phyloP scores from a whole-genome alignment of 2,888 invertebrate species.

The Phymatocera aterrima region DNA sequence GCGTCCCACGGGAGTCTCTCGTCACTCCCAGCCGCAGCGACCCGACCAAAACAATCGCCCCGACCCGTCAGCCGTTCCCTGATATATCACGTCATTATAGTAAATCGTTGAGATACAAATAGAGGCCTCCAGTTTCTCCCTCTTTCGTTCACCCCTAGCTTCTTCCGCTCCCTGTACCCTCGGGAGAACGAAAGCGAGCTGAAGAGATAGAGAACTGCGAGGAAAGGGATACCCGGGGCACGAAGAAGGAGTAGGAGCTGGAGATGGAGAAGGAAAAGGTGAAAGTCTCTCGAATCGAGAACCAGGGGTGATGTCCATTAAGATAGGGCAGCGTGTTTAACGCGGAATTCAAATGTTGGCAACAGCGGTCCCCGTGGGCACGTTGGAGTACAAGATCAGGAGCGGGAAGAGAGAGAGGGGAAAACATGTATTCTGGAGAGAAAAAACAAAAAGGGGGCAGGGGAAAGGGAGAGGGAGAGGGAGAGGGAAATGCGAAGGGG shows the following conservation, averaged over 20 bases:
- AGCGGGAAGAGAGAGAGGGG: constrained; percentile 23
- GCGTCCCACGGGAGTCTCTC: constrained; percentile 44
- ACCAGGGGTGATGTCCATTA: constrained; percentile 65
- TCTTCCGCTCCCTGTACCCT: not conserved
- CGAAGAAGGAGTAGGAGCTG: not conserved
- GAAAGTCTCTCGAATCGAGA: constrained; percentile 47
- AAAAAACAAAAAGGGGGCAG: not conserved
- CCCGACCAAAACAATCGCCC: constrained; percentile 47
- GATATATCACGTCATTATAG: constrained; percentile 49
- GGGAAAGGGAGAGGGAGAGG: not conserved
- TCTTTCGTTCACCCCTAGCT: not conserved
- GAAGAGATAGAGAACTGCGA: not conserved
- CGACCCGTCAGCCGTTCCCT: constrained; percentile 46
- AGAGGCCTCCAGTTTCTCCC: constrained; percentile 33
- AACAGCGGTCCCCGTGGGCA: constrained; percentile 48
- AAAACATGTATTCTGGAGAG: constrained; percentile 21
- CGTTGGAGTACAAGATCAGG: constrained; percentile 9
- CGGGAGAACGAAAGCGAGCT: constrained; percentile 26
- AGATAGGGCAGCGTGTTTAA: constrained; percentile 66
- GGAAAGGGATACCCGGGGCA: no score
- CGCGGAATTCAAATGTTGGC: constrained; percentile 64
- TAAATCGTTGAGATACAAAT: constrained; percentile 48
- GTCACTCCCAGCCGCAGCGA: constrained; percentile 46
- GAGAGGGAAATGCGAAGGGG: constrained; percentile 47
- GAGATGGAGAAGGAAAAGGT: not conserved